Base-by-base conservation (phyloP, 2,888 invertebrate species). In the Thelaira solivaga region DNA sequence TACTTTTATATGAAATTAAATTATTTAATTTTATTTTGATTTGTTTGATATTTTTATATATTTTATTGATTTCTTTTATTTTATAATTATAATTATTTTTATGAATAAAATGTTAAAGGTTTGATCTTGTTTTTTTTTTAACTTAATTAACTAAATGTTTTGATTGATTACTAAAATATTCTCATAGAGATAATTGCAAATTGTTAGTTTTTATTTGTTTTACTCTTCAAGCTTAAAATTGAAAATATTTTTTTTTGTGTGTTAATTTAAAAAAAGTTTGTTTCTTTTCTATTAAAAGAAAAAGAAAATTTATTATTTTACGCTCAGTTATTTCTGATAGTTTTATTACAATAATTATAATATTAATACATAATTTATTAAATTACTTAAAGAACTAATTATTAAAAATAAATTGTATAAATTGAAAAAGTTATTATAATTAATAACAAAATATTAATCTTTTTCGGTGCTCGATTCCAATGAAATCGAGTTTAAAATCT, bases 121-220 rank as follows among this genome's bases (percentile, higher is more conserved):
- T 81, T 81, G 79, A 13, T 59, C 29, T 43, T 43, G 81, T 81
- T n/a, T 49, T 36, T 18, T 82, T 61, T 80, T 82, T 47, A 29
- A 24, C 47, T 64, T 69, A 76, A 69, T 5, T 76, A 75, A 31
- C 59, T 51, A 41, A 49, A 64, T 47, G 26, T 55, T 20, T 29
- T 83, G 82, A 83, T 83, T 83, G 83, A 82, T 82, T 84, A 83
- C 82, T 80, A 72, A 80, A 80, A 74, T 71, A 69, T 69, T 78
- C 78, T 78, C 78, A 78, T 78, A 74, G 78, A 78, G 78, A 78
- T 65, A 73, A 80, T 80, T 79, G 79, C 79, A 76, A 79, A 55
- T 74, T 29, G 18, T 73, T 36, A 10, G 31, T 76, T 39, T 67
- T 39, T 1, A 34, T 64, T 55, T 45, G 16, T 65, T 41, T 34